Base-by-base conservation (phyloP, 2,797 vertebrate genomes). In the Chromobotia macracanthus region DNA sequence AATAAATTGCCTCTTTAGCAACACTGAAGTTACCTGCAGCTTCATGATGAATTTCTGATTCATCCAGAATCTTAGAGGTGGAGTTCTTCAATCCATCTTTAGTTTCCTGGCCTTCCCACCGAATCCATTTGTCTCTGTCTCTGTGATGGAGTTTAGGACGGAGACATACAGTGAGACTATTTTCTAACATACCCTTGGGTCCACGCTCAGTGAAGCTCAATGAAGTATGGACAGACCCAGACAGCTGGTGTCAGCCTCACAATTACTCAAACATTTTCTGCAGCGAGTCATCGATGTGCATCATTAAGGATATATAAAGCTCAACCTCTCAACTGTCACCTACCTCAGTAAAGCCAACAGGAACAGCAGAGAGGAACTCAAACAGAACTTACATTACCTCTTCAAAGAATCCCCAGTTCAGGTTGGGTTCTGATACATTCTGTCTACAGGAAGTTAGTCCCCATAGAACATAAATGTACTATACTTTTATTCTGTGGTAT, bases 281-380 rank as follows among this genome's bases (percentile, higher is more conserved):
- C 46, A 46, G 48, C 16, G 31, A 65, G 60, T 65, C 60, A 46
- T 51, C 2, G 50, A 55, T 71, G 73, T 60, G 68, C 74, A 72
- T 66, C 80, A 72, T 81, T 66, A 77, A 65, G 58, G 50, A 50
- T 72, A 81, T 77, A 77, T 72, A 72, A 60, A 79, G 48, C 68
- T 46, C 48, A 72, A 56, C 77, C 58, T 75, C 75, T 67, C 68
- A 15, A 55, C 67, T 77, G 67, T 72, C 66, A 81, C 50, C 13
- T 61, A 46, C 67, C 28, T 61, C 56, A 63, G 25, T 70, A 38
- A 63, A 8, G 53, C 64, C 64, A 31, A 68, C 23, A 31, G 55
- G 76, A 56, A 78, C 56, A 51, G 44, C 19, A 70, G 46, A 63
- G 66, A 71, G 53, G 28, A 55, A 48, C 48, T 48, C 53, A 71